Conservation (phyloP, 1,140 invertebrate genomes). For the Caenorhabditis remanei region DNA sequence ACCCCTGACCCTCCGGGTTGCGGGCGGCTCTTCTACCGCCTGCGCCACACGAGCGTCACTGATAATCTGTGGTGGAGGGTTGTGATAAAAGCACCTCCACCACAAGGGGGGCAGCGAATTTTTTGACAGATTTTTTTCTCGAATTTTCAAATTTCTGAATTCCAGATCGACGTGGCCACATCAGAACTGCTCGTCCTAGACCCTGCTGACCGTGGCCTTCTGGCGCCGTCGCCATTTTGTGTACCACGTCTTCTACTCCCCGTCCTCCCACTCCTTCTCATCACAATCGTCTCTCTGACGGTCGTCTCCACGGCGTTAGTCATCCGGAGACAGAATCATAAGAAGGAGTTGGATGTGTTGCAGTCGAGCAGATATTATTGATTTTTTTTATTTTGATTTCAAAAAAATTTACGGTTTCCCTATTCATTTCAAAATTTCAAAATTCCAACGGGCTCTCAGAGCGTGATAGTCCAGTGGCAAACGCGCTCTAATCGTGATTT, state of each 20-base stretch:
- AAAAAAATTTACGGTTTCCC: background rate
- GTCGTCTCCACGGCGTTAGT: constrained; percentile 41
- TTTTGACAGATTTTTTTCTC: too few relatives aligned
- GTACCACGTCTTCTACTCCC: constrained; percentile 48
- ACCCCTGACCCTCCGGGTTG: too few relatives aligned
- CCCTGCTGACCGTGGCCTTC: constrained; percentile 61
- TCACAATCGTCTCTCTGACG: constrained; percentile 24
- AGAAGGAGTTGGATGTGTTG: constrained; percentile 28
- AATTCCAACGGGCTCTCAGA: too few relatives aligned
- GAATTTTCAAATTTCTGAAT: too few relatives aligned
- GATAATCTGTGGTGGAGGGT: too few relatives aligned
- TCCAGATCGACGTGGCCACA: constrained; percentile 71
- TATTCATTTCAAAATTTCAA: background rate
- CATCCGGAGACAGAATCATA: constrained; percentile 8
- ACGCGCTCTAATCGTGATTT: too few relatives aligned
- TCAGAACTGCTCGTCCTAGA: constrained; percentile 69
- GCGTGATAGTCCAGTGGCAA: too few relatives aligned
- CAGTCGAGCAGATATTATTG: constrained; percentile 25
- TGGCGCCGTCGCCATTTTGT: constrained; percentile 63
- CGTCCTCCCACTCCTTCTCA: constrained; percentile 10
- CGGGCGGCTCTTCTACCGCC: too few relatives aligned
- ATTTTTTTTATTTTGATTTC: background rate
- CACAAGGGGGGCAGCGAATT: too few relatives aligned
- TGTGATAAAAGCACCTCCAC: too few relatives aligned
- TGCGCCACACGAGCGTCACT: too few relatives aligned